Conservation (phyloP, 2,113 vertebrate species). For the Urocynchramus pylzowi region DNA sequence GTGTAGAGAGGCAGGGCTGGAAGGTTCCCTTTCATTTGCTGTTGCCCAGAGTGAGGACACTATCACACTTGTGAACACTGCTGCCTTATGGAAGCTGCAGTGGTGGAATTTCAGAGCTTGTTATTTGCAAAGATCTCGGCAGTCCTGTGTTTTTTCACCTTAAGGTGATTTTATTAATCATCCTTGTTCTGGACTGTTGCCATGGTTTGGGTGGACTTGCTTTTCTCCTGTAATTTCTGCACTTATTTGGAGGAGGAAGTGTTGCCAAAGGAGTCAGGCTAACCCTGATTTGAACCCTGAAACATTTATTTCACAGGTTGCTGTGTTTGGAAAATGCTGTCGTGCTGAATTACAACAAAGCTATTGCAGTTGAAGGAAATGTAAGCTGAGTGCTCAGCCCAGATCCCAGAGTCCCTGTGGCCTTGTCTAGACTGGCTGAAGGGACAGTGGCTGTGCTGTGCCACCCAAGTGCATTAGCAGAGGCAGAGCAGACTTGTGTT, state of each 20-base stretch:
- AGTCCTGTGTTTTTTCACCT: not conserved
- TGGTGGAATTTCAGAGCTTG: not conserved
- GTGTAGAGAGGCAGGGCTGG: not conserved
- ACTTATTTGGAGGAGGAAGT: not conserved
- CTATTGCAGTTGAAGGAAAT: not conserved
- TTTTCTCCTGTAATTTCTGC: not conserved
- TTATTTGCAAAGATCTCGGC: not conserved
- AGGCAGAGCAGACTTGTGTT: not conserved
- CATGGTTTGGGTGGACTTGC: not conserved
- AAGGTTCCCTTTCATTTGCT: not conserved
- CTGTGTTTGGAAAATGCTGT: not conserved
- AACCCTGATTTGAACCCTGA: not conserved
- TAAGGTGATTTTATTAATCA: not conserved
- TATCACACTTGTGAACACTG: not conserved
- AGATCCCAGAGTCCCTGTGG: not conserved
- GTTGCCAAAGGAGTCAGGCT: not conserved
- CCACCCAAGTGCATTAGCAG: not conserved
- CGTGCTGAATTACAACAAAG: not conserved
- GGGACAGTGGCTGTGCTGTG: not conserved
- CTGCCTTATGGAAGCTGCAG: not conserved
- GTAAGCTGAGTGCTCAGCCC: not conserved
- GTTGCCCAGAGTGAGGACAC: not conserved
- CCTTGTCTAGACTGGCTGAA: not conserved
- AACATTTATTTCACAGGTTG: not conserved
- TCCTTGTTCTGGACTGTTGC: not conserved